These are phyloP conservation scores for Synergus laeviventris DNA, from an alignment of 2,888 invertebrate genomes.

Conservation along the genomic window DNA sequence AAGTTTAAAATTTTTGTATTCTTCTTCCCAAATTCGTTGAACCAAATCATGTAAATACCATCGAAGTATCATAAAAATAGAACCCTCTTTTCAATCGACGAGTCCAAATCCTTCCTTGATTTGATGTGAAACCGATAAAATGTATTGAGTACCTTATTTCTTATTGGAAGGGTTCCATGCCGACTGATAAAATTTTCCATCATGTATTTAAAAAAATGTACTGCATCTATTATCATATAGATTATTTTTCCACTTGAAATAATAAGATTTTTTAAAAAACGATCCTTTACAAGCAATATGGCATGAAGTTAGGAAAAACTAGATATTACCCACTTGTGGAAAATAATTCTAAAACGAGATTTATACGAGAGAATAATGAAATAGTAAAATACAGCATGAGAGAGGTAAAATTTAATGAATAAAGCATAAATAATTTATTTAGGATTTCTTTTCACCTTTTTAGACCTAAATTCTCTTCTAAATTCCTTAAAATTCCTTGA, in stretches of 20 bases:
- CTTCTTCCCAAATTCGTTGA: too few species aligned
- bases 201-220: too few species aligned
- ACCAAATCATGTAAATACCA: background rate
- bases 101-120: background rate
- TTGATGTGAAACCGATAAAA: background rate
- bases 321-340: background rate
- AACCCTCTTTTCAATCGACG: background rate
- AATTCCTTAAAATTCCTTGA: too few species aligned
- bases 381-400: background rate
- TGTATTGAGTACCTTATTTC: background rate
- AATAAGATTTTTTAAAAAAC: background rate
- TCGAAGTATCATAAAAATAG: background rate
- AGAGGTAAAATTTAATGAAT: background rate
- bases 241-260: too few species aligned
- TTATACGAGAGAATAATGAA: background rate
- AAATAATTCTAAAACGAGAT: background rate
- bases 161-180: background rate
- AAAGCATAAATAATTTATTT: slow-evolving; percentile 7
- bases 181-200: background rate
- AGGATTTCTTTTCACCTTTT: too few species aligned
- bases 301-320: background rate
- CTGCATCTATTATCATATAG: too few species aligned
- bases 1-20: too few species aligned
- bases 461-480: too few species aligned
- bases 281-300: background rate